phyloP scores from a whole-genome alignment of 2,113 vertebrate species.

The Muscicapa adusta region DNA sequence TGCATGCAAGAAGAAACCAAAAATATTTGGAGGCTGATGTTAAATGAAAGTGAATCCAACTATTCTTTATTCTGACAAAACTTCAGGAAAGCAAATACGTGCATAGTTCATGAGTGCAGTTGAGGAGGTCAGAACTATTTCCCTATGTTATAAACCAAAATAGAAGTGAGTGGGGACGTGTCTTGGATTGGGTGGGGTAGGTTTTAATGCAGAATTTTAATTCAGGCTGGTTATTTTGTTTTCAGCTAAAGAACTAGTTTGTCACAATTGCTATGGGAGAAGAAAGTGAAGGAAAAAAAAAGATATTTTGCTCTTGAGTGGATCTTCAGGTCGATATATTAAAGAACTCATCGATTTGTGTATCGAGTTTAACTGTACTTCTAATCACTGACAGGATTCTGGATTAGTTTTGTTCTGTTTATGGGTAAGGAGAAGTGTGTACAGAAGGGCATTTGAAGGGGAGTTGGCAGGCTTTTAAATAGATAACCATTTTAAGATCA shows the following conservation, averaged over 20 bases:
- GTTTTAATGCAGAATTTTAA: not conserved
- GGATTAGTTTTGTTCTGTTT: not conserved
- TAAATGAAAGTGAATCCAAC: not conserved
- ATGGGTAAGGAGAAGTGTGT: not conserved
- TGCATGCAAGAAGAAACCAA: not conserved
- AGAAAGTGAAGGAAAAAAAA: not conserved
- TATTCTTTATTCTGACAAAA: not conserved
- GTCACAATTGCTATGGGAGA: accelerated
- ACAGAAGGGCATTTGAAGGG: not conserved
- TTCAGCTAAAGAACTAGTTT: not conserved
- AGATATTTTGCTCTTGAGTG: not conserved
- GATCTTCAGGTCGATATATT: not conserved
- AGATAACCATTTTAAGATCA: not conserved
- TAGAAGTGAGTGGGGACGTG: not conserved
- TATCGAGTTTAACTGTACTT: not conserved
- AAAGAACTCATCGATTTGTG: not conserved
- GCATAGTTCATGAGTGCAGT: not conserved
- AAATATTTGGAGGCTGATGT: not conserved
- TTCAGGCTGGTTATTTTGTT: not conserved
- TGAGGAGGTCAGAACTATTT: not conserved
- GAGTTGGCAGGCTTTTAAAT: not conserved
- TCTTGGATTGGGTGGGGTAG: not conserved
- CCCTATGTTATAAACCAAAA: not conserved
- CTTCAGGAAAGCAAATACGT: not conserved
- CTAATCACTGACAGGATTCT: not conserved